Evolutionary conservation across 2,888 invertebrate genomes (phyloP), one percentile per base, ranked within the genome.

Genomic region (Drosophila aldrichi): DNA sequence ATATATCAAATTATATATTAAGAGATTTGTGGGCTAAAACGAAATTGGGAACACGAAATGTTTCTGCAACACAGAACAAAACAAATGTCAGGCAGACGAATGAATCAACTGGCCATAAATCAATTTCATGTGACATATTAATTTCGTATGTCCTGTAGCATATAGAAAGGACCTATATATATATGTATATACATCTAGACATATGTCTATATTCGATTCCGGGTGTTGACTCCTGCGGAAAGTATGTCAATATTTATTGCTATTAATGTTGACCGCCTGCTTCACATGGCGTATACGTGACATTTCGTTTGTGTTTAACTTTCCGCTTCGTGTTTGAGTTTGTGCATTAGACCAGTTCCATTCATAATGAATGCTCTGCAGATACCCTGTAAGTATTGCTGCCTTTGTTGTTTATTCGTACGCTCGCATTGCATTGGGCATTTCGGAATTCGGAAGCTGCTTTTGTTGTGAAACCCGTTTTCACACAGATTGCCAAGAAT

Each of bases 51-150:
- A 41, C 49, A 44, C 36, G 54, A 63, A 68, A 55, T 43, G 54
- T 46, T 56, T 38, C 34, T 12, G 38, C 60, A 54, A 51, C 44
- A 69, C 48, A 66, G 6, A 29, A 29, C 38, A 74, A 72, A 70
- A 69, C 69, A 67, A 81, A 81, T 74, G 57, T n/a, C 68, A 62
- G 69, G 51, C 64, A 65, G 66, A 66, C 62, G 62, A 63, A 66
- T 76, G 72, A 83, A 68, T 68, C 76, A 56, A 55, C 59, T 18
- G 64, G 51, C 56, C 73, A 86, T 88, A 85, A 81, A 83, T 90
- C 90, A 84, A 80, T 81, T 81, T 60, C 73, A 77, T 78, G 75
- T 80, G 83, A 79, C 79, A 80, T 69, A 77, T 82, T 81, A 73
- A 84, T 88, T 84, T 74, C 55, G 64, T 62, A 51, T 38, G 61